Conservation (phyloP, 2,888 invertebrate species). For the Drosophila percnosoma region DNA sequence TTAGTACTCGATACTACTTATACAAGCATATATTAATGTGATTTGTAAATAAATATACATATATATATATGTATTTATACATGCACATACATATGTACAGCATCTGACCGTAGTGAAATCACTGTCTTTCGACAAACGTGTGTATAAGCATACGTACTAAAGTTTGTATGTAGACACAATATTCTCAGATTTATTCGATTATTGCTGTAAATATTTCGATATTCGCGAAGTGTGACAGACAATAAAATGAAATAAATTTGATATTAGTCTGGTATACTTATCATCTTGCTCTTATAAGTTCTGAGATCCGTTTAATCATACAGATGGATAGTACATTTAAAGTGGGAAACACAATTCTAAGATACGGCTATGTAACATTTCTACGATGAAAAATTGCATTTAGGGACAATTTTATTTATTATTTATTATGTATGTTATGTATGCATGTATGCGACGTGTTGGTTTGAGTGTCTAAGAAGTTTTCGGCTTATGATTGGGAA, state of each 20-base stretch:
- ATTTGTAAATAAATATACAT: neutral
- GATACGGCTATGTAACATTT: neutral
- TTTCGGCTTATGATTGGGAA: too few species aligned
- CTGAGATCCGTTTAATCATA: neutral
- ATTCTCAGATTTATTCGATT: neutral
- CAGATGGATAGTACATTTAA: neutral
- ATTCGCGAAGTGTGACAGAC: neutral
- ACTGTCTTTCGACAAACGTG: neutral
- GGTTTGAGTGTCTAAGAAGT: too few species aligned
- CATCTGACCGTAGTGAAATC: neutral
- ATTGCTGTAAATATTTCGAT: neutral
- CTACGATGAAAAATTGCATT: neutral
- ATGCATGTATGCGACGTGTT: too few species aligned
- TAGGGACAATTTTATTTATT: neutral
- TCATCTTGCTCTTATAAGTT: neutral
- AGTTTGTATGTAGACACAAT: neutral
- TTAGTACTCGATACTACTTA: constrained; percentile 24
- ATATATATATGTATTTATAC: neutral
- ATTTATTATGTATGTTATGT: too few species aligned
- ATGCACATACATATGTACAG: neutral
- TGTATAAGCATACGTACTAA: neutral
- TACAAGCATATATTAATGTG: neutral
- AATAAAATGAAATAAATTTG: neutral
- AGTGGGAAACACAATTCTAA: neutral
- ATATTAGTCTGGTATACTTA: neutral